Percentiles rank a stretch among this genome's conserved stretches.
These are phyloP conservation scores for Brevipalpus yothersi DNA, from an alignment of 1,140 invertebrate genomes.

Conservation along the genomic window DNA sequence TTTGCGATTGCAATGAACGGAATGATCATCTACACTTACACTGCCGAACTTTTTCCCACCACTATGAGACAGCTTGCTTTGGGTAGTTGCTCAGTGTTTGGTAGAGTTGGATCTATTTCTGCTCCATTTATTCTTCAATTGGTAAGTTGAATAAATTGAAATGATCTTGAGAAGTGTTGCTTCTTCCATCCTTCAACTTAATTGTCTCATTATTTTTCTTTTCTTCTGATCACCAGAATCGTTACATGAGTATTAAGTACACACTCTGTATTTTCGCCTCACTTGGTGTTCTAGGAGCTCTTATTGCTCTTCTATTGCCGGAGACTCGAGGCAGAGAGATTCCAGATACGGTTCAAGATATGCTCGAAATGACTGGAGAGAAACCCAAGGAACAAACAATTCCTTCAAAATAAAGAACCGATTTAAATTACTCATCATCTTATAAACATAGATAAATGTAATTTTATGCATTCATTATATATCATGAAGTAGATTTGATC, in stretches of 20 bases:
- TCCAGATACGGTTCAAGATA: neutral
- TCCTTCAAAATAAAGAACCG: too few species aligned
- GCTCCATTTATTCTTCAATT: conserved; percentile 26
- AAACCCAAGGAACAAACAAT: neutral
- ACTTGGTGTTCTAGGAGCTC: neutral
- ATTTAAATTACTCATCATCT: too few species aligned
- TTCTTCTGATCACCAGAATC: too few species aligned
- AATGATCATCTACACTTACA: conserved; percentile 37
- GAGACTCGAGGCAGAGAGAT: neutral
- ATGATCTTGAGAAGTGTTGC: too few species aligned
- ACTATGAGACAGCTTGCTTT: conserved; percentile 16
- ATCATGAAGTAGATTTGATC: too few species aligned
- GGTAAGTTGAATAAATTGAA: conserved; percentile 10
- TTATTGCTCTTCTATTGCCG: neutral
- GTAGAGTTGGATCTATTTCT: conserved; percentile 18
- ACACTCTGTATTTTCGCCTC: neutral
- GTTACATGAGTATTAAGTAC: too few species aligned
- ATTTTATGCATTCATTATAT: too few species aligned
- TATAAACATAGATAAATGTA: too few species aligned
- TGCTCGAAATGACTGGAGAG: neutral
- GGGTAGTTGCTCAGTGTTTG: conserved; percentile 15
- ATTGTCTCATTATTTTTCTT: too few species aligned
- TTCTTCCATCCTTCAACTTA: too few species aligned
- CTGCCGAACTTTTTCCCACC: conserved; percentile 58
- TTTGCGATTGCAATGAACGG: too few species aligned